Conservation (phyloP, 2,113 vertebrate genomes). For the Apodemus speciosus region DNA sequence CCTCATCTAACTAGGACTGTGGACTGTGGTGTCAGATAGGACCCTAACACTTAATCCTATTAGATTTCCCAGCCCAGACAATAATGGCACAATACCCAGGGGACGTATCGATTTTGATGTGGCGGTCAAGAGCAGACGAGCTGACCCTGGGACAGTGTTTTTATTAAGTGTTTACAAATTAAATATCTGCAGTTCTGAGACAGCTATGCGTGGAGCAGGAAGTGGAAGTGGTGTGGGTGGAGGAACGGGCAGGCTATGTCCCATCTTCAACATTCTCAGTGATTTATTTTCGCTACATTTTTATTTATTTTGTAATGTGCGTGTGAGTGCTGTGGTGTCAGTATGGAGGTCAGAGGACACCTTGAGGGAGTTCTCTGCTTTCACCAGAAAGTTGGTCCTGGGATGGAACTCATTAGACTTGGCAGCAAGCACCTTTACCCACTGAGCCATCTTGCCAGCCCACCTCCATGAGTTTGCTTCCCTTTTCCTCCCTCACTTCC, state of each 20-base stretch:
- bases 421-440: background rate
- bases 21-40: conserved; percentile 87
- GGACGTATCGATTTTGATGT: conserved; percentile 87
- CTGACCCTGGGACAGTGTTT: conserved; percentile 84
- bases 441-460: background rate
- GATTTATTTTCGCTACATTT: background rate
- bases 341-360: background rate
- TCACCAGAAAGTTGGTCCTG: background rate
- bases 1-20: conserved; percentile 92
- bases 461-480: background rate
- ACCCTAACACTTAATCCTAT: conserved; percentile 88
- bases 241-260: background rate
- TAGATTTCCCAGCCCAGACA: conserved; percentile 86
- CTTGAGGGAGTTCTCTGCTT: background rate
- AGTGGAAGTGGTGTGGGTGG: background rate
- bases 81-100: conserved; percentile 82
- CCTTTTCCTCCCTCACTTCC: background rate
- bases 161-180: conserved; percentile 89
- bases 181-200: conserved; percentile 83
- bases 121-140: conserved; percentile 82
- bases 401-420: background rate
- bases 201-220: conserved; percentile 13
- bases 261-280: background rate
- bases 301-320: background rate
- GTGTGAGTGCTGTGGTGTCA: background rate